phyloP scores from a whole-genome alignment of 2,113 vertebrate species.

The Protobothrops mucrosquamatus region DNA sequence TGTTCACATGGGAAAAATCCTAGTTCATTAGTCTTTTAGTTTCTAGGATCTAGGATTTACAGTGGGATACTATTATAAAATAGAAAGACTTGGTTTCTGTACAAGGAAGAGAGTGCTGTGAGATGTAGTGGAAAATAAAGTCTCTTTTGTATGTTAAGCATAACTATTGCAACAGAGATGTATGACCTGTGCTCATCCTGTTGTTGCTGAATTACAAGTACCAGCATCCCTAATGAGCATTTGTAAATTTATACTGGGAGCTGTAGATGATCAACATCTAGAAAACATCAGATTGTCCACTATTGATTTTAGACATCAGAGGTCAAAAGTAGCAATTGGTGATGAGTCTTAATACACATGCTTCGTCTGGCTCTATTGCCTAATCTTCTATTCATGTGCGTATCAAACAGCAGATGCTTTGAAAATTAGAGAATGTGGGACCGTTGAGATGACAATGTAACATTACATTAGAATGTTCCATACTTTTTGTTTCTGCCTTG shows the following conservation, averaged over 20 bases:
- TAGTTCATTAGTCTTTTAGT: neutral
- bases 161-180: neutral
- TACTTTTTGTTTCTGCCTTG: neutral
- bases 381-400: neutral
- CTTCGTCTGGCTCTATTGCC: neutral
- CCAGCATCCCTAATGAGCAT: neutral
- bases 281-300: neutral
- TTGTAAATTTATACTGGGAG: neutral
- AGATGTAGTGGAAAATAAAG: neutral
- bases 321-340: neutral
- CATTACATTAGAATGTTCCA: neutral
- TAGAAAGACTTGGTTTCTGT: neutral
- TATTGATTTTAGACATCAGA: neutral
- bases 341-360: neutral
- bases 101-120: neutral
- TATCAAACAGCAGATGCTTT: neutral
- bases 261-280: neutral
- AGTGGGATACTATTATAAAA: neutral
- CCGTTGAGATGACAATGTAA: neutral
- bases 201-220: neutral
- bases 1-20: neutral
- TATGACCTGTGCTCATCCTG: neutral
- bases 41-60: neutral
- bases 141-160: neutral
- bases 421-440: neutral